These are phyloP conservation scores for Apamea monoglypha DNA, from an alignment of 2,888 invertebrate genomes.

Conservation along the genomic window DNA sequence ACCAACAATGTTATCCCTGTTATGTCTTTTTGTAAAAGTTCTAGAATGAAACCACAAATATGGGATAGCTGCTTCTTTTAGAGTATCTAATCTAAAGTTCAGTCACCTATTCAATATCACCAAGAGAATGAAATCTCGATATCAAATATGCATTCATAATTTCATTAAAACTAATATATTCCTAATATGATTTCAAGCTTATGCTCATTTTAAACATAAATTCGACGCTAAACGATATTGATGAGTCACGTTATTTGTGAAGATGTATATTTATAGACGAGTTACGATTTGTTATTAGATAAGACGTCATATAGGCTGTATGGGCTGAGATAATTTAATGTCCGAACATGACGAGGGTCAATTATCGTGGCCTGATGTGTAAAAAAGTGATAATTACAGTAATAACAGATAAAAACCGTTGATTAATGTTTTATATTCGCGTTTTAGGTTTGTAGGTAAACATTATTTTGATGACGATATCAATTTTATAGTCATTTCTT, in stretches of 20 bases:
- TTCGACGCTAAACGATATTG: slow-evolving; percentile 37
- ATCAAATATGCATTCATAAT: slow-evolving; percentile 11
- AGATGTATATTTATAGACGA: slow-evolving; percentile 37
- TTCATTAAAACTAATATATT: slow-evolving; percentile 25
- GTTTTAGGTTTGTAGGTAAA: slow-evolving; percentile 14
- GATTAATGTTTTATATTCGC: neutral
- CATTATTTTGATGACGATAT: neutral
- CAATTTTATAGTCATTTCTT: slow-evolving; percentile 1
- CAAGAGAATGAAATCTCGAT: neutral
- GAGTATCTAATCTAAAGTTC: neutral
- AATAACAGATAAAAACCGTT: slow-evolving; percentile 1
- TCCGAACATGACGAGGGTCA: slow-evolving; percentile 25
- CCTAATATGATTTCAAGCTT: slow-evolving; percentile 15
- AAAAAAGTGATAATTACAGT: slow-evolving; percentile 40
- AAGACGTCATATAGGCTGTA: slow-evolving; percentile 30
- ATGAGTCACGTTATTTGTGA: slow-evolving; percentile 48
- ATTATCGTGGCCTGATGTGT: slow-evolving; percentile 41
- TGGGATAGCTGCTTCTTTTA: neutral
- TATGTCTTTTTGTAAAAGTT: too few relatives aligned
- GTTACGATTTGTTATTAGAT: slow-evolving; percentile 52
- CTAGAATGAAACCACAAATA: neutral
- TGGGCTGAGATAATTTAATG: slow-evolving; percentile 37
- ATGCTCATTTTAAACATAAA: slow-evolving; percentile 21
- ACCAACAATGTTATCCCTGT: too few relatives aligned
- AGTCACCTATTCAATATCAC: neutral